Percentiles rank a stretch among this genome's conserved stretches.
Evolutionary conservation across 2,888 invertebrate genomes (phyloP).

Genomic region (Trissonchulus sp.): DNA sequence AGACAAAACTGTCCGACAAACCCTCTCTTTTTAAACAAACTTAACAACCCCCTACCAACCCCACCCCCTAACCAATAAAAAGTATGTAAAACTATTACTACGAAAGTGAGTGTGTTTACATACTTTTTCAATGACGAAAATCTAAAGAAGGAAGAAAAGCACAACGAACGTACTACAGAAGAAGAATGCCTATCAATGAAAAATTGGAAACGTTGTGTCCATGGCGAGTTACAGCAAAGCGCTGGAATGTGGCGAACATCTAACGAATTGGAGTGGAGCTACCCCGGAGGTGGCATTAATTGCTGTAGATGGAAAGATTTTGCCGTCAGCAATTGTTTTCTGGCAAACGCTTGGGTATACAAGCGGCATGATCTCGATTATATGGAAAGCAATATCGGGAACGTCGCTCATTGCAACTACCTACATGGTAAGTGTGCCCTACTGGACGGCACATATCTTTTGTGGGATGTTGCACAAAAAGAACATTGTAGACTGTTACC

Average conservation of each 20-base stretch:
- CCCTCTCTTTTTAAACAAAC: too few relatives aligned
- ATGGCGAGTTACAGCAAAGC: neutral
- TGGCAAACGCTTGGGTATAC: constrained; percentile 7
- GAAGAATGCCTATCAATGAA: neutral
- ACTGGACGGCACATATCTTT: neutral
- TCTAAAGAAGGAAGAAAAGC: neutral
- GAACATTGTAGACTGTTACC: neutral
- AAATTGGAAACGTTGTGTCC: neutral
- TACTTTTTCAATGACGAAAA: constrained; percentile 20
- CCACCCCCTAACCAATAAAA: too few relatives aligned
- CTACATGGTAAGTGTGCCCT: neutral
- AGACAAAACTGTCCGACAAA: too few relatives aligned
- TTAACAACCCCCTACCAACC: too few relatives aligned
- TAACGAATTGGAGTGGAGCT: neutral
- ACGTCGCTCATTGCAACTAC: neutral
- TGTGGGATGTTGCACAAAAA: neutral
- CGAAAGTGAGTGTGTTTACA: too few relatives aligned
- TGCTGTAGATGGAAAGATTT: constrained; percentile 2
- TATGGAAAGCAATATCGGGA: neutral
- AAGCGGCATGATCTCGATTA: neutral
- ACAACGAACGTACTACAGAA: neutral
- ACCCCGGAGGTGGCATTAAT: constrained; percentile 5
- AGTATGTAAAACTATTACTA: too few relatives aligned
- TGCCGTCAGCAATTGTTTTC: constrained; percentile 7
- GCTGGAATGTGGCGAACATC: neutral